These are phyloP conservation scores for Oncorhynchus nerka DNA, from an alignment of 2,113 vertebrate species.

Conservation along the genomic window DNA sequence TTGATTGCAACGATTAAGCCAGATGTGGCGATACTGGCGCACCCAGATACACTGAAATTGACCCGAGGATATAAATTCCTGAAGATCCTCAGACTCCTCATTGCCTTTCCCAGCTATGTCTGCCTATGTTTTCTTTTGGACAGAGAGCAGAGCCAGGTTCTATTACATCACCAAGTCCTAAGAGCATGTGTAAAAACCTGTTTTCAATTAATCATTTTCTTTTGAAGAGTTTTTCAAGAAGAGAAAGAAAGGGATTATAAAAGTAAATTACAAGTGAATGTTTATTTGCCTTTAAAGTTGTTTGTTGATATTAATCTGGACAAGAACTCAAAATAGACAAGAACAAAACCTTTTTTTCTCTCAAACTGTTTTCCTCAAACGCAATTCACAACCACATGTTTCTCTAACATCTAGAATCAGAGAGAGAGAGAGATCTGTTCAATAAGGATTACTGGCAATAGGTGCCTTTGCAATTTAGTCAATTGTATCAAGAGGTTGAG, in stretches of 20 bases:
- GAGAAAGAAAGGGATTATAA: constrained; percentile 31
- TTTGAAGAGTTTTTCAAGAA: constrained; percentile 44
- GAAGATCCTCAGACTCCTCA: constrained; percentile 7
- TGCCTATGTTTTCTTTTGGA: constrained; percentile 45
- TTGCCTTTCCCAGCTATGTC: constrained; percentile 40
- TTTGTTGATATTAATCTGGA: constrained; percentile 31
- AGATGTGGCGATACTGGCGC: constrained; percentile 56
- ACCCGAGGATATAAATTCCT: constrained; percentile 12
- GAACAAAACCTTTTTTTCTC: neutral
- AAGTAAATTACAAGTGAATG: constrained; percentile 28
- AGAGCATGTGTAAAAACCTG: constrained; percentile 62
- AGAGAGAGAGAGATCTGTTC: neutral
- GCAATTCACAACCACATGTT: neutral
- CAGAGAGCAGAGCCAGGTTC: constrained; percentile 52
- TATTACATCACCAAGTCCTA: constrained; percentile 55
- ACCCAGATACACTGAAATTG: constrained; percentile 27
- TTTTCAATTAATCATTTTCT: constrained; percentile 68
- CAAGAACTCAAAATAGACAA: neutral
- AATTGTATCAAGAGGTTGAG: constrained; percentile 11
- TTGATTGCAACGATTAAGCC: constrained; percentile 56
- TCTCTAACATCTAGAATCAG: no score
- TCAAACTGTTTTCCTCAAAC: neutral
- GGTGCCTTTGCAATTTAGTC: neutral
- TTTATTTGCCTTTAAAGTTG: constrained; percentile 30
- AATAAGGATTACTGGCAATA: neutral